Evolutionary conservation across 2,888 invertebrate species (phyloP).

Genomic region (Rotaria macrura): DNA sequence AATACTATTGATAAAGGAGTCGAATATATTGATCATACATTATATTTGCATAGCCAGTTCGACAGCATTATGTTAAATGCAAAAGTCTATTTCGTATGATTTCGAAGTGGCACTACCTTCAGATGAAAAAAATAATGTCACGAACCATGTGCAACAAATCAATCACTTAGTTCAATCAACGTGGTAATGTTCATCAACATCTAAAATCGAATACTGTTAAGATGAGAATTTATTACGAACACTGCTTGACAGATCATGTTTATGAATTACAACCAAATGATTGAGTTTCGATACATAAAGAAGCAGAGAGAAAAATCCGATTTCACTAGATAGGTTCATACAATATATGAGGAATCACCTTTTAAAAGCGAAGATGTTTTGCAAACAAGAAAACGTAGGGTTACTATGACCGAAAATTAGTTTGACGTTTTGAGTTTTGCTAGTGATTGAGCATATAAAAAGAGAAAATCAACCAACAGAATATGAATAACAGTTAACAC

Average conservation of each 20-base stretch:
- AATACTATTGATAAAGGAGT: background rate
- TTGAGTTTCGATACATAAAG: no score
- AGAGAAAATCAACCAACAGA: no score
- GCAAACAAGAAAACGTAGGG: no score
- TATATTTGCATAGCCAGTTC: background rate
- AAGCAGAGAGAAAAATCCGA: no score
- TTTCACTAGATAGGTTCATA: no score
- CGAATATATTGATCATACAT: background rate
- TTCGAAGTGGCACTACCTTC: background rate
- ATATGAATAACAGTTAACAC: no score
- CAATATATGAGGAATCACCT: no score
- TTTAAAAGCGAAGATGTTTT: no score
- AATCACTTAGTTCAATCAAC: background rate
- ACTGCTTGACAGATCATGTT: background rate
- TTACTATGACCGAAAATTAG: no score
- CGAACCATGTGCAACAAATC: background rate
- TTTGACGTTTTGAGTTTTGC: no score
- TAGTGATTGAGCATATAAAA: no score
- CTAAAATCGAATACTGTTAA: background rate
- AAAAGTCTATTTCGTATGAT: background rate
- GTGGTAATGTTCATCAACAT: background rate
- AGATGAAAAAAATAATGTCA: background rate
- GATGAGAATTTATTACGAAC: background rate
- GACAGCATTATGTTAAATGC: background rate
- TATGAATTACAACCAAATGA: background rate